Percentiles rank a stretch among this genome's conserved stretches.
Conservation (phyloP, 1,140 invertebrate genomes). For the Cataglyphis hispanica region DNA sequence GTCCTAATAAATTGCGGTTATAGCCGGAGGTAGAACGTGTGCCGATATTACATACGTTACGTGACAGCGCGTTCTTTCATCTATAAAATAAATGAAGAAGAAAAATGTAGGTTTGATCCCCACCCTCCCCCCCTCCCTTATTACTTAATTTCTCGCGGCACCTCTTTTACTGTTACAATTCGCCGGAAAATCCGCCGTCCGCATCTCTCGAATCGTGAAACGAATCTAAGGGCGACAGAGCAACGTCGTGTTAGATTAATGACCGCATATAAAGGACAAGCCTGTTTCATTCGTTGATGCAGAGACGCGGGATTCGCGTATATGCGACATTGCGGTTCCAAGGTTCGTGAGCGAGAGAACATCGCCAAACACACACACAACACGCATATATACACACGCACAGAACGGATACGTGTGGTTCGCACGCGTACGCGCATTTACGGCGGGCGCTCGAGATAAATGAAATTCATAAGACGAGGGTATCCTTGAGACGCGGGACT, state of each 20-base stretch:
- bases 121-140: not conserved
- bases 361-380: not conserved
- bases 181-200: not conserved
- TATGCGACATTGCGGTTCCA: not conserved
- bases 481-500: constrained; percentile 73
- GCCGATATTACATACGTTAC: constrained; percentile 5
- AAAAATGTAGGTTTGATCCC: constrained; percentile 6
- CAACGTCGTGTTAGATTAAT: not conserved
- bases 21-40: not conserved
- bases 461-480: constrained; percentile 77
- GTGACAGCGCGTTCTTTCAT: not conserved
- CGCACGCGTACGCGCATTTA: constrained; percentile 1
- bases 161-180: not conserved
- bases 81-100: not conserved
- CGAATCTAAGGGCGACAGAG: not conserved
- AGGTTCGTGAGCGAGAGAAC: not conserved
- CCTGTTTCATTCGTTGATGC: not conserved
- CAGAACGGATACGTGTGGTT: not conserved
- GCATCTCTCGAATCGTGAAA: not conserved
- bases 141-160: constrained; percentile 16
- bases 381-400: not conserved
- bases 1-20: not conserved
- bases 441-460: constrained; percentile 67
- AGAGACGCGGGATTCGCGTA: not conserved
- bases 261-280: not conserved